Conservation (phyloP, 2,797 vertebrate species). For the Gallinago nigripennis region DNA sequence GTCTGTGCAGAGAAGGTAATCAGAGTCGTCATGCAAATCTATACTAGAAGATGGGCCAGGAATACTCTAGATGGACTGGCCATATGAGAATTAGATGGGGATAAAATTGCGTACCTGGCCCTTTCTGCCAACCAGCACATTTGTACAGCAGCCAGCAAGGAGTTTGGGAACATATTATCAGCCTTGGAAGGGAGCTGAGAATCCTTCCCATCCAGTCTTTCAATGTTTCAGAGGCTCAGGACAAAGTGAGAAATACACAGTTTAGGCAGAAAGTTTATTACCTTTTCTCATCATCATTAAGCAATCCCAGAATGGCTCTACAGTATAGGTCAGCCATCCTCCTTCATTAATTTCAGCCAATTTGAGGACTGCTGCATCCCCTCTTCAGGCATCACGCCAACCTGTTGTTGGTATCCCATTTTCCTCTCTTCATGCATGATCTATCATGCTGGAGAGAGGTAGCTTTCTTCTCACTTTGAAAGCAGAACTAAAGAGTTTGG, state of each 20-base stretch:
- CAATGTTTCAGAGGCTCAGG: neutral
- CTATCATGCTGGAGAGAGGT: neutral
- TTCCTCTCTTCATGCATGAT: neutral
- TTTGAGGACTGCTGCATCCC: neutral
- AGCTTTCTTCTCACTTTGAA: neutral
- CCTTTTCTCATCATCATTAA: constrained; percentile 3
- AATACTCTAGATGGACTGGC: neutral
- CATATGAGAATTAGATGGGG: neutral
- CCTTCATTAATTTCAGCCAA: constrained; percentile 8
- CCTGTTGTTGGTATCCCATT: neutral
- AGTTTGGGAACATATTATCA: neutral
- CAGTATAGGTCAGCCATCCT: neutral
- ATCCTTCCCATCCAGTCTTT: neutral
- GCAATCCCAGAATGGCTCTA: neutral
- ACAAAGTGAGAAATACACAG: neutral
- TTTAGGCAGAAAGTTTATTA: constrained; percentile 14
- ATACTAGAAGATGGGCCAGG: neutral
- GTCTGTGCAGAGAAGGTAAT: neutral
- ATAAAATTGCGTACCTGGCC: neutral
- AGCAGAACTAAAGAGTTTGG: neutral
- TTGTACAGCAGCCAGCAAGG: neutral
- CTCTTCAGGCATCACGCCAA: neutral
- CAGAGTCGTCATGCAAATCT: neutral
- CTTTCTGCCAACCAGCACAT: neutral
- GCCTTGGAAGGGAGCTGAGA: neutral